Conservation (phyloP, 2,113 vertebrate species). For the Bombycilla garrulus region DNA sequence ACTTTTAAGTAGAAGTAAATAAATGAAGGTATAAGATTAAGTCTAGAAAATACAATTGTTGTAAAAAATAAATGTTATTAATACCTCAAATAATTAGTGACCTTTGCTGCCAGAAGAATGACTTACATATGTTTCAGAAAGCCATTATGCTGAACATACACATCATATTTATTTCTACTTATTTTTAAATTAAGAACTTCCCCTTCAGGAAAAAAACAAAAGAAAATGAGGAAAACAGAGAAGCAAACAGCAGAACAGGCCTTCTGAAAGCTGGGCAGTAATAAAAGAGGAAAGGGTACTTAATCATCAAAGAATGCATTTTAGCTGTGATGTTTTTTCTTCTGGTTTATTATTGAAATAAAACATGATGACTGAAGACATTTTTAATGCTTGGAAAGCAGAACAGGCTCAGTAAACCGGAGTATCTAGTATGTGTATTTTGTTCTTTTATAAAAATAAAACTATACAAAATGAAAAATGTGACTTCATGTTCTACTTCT, state of each 20-base stretch:
- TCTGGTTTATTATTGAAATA: slow-evolving; percentile 65
- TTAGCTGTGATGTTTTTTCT: slow-evolving; percentile 43
- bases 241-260: background rate
- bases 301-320: slow-evolving; percentile 40
- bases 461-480: slow-evolving; percentile 63
- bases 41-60: background rate
- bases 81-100: background rate
- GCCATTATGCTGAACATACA: background rate
- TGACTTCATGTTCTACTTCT: slow-evolving; percentile 23
- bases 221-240: background rate
- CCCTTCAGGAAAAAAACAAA: background rate
- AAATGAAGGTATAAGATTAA: background rate
- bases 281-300: slow-evolving; percentile 23
- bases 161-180: slow-evolving; percentile 26
- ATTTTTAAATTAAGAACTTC: slow-evolving; percentile 30
- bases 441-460: slow-evolving; percentile 42
- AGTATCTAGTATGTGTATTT: background rate
- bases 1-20: background rate
- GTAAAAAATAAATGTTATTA: background rate
- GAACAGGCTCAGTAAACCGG: slow-evolving; percentile 24
- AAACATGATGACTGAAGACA: slow-evolving; percentile 58
- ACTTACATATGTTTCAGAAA: background rate
- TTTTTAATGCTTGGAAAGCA: slow-evolving; percentile 63
- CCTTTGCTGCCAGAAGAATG: background rate
- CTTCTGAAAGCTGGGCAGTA: slow-evolving; percentile 22